phyloP scores from a whole-genome alignment of 2,888 invertebrate species.

The Heteromurus nitidus region DNA sequence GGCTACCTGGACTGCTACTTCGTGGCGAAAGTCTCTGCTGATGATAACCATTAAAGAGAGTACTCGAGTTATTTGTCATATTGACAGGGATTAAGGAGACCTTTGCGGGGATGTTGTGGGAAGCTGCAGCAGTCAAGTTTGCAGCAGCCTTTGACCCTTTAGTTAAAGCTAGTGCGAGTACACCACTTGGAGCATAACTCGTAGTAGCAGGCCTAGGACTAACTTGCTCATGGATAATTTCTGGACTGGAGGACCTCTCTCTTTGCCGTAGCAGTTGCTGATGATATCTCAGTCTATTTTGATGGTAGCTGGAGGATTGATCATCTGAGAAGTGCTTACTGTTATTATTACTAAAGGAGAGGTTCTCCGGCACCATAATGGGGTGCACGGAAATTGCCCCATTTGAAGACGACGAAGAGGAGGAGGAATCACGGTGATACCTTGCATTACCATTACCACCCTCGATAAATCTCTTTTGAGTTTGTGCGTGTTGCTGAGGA shows the following conservation, averaged over 20 bases:
- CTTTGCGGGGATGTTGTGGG: slow-evolving; percentile 60
- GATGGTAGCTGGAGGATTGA: slow-evolving; percentile 39
- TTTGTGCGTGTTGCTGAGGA: slow-evolving; percentile 27
- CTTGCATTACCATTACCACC: slow-evolving; percentile 11
- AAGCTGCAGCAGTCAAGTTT: slow-evolving; percentile 34
- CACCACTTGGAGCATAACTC: slow-evolving; percentile 71
- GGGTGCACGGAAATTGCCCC: slow-evolving; percentile 44
- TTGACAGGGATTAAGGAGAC: slow-evolving; percentile 50
- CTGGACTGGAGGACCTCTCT: slow-evolving; percentile 69
- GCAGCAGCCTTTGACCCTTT: slow-evolving; percentile 73
- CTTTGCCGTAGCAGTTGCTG: slow-evolving; percentile 48
- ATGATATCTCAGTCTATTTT: slow-evolving; percentile 56
- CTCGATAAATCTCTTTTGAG: slow-evolving; percentile 39
- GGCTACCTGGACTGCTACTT: slow-evolving; percentile 70
- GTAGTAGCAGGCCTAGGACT: no score
- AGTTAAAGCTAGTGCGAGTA: slow-evolving; percentile 72
- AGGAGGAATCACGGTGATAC: slow-evolving; percentile 19
- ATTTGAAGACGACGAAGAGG: neutral
- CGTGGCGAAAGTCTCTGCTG: slow-evolving; percentile 45
- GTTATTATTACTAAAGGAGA: slow-evolving; percentile 43
- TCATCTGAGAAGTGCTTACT: neutral
- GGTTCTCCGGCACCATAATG: slow-evolving; percentile 47
- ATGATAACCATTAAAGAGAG: slow-evolving; percentile 44
- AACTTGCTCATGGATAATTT: slow-evolving; percentile 29
- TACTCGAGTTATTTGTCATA: neutral